Evolutionary conservation across 92 coral and sea anemone genomes (phyloP), one percentile per base, ranked within the genome.

Genomic region (Siderastrea radians): DNA sequence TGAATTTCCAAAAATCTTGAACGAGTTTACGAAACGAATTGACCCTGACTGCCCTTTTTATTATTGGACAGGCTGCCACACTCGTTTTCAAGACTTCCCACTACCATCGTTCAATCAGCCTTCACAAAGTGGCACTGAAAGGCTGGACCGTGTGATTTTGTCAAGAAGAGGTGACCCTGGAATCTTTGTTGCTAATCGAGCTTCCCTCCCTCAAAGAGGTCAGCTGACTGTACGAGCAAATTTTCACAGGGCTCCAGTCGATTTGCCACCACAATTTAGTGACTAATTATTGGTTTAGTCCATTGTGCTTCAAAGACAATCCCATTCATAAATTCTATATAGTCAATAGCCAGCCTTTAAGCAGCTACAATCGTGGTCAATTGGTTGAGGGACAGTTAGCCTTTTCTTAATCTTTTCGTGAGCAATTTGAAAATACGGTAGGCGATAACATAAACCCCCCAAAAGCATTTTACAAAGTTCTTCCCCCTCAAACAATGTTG

Each of bases 231-330:
- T 62, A 12, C 43, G 93, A 57, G 95, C 91, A 26, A 26, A 58
- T 11, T 90, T 86, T 74, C 89, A 93, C 85, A 82, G 88, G 73
- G 93, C 91, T 8, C 93, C 93, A 15, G 81, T 83, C 6, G 88
- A 52, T 68, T 72, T 93, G 26, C 93, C 96, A 19, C 95, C 95
- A n/a, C n/a, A n/a, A n/a, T n/a, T n/a, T n/a, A n/a, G n/a, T n/a
- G n/a, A n/a, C n/a, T n/a, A n/a, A n/a, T n/a, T n/a, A n/a, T n/a
- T n/a, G n/a, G n/a, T n/a, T n/a, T n/a, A n/a, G n/a, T n/a, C n/a
- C n/a, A n/a, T n/a, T n/a, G n/a, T n/a, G n/a, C n/a, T n/a, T n/a
- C n/a, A n/a, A n/a, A n/a, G n/a, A n/a, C n/a, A n/a, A n/a, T n/a
- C n/a, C n/a, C n/a, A n/a, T n/a, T n/a, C n/a, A n/a, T n/a, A n/a